Conservation (phyloP, 2,888 invertebrate species). For the Palloptera scutellata region DNA sequence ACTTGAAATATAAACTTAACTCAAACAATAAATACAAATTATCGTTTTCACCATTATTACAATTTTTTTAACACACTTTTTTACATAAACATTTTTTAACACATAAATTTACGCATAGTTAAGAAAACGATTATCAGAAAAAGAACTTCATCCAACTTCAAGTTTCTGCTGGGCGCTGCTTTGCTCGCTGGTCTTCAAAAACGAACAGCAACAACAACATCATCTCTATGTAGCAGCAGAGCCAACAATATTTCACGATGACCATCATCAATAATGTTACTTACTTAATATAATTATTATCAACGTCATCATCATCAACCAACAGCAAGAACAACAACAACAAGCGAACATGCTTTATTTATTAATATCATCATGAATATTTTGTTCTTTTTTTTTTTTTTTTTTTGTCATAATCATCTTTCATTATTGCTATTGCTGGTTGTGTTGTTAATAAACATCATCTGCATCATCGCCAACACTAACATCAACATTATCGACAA, state of each 20-base stretch:
- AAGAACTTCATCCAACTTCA: slow-evolving; percentile 31
- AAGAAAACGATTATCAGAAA: slow-evolving; percentile 39
- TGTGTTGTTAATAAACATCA: background rate
- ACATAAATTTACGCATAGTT: slow-evolving; percentile 45
- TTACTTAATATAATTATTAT: too few species aligned
- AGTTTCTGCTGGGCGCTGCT: slow-evolving; percentile 15
- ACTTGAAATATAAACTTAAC: slow-evolving; percentile 26
- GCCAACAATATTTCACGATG: too few species aligned
- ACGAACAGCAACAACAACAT: slow-evolving; percentile 11
- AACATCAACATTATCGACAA: background rate
- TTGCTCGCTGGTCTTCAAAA: slow-evolving; percentile 23
- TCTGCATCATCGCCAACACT: background rate
- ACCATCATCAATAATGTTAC: too few species aligned
- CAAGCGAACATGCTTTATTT: too few species aligned
- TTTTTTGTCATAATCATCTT: too few species aligned
- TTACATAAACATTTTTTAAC: slow-evolving; percentile 38
- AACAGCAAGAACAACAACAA: too few species aligned
- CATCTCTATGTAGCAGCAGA: background rate
- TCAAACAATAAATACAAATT: slow-evolving; percentile 41
- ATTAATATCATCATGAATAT: too few species aligned
- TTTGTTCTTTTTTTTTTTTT: too few species aligned
- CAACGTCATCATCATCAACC: too few species aligned
- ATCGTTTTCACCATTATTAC: slow-evolving; percentile 24
- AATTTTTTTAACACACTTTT: slow-evolving; percentile 27
- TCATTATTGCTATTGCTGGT: too few species aligned